Percentiles rank a stretch among this genome's conserved stretches.
phyloP scores from a whole-genome alignment of 2,888 invertebrate species.

The Glaucopsyche alexis region DNA sequence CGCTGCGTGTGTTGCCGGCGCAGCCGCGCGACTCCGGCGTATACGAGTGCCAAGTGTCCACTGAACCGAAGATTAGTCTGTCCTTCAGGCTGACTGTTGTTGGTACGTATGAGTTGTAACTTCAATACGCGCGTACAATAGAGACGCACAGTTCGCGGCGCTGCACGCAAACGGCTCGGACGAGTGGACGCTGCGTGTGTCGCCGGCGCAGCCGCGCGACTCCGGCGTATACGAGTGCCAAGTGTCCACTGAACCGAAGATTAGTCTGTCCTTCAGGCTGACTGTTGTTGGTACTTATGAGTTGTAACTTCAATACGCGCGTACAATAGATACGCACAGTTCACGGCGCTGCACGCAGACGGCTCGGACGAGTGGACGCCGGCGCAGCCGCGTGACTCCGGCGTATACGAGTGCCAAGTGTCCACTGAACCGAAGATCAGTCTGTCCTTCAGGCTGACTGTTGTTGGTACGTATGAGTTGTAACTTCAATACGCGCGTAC shows the following conservation, averaged over 20 bases:
- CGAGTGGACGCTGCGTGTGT: conserved; percentile 81
- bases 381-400: conserved; percentile 88
- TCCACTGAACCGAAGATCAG: conserved; percentile 96
- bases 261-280: conserved; percentile 87
- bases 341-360: conserved; percentile 83
- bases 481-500: conserved; percentile 32
- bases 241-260: conserved; percentile 95
- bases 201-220: conserved; percentile 86
- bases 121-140: conserved; percentile 81
- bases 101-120: conserved; percentile 76
- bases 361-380: conserved; percentile 84
- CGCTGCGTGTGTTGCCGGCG: conserved; percentile 77
- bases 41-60: conserved; percentile 96
- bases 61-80: conserved; percentile 92
- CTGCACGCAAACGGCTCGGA: conserved; percentile 82
- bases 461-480: no score
- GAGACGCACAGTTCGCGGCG: conserved; percentile 83
- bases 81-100: conserved; percentile 89
- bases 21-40: conserved; percentile 91
- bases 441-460: conserved; percentile 85
- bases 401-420: conserved; percentile 90
- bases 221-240: conserved; percentile 95
- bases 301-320: conserved; percentile 61
- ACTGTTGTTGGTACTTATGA: conserved; percentile 87
- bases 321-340: conserved; percentile 84